A percentile compares a stretch with the other conserved stretches of the same genome.
phyloP scores from a whole-genome alignment of 1,140 invertebrate species.

The Trichogramma pretiosum region DNA sequence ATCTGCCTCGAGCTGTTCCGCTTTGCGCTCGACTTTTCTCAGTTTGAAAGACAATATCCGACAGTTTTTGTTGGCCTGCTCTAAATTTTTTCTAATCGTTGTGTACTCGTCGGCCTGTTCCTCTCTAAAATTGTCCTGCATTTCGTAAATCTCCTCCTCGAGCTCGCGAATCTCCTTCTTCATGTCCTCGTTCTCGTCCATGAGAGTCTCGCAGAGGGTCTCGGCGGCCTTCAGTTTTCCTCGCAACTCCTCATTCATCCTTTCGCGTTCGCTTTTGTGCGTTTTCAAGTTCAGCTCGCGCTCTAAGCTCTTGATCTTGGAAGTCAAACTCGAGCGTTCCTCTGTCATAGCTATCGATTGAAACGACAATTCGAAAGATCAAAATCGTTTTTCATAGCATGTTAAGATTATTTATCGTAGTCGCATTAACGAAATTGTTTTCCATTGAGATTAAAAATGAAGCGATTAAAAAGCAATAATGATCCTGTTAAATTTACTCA shows the following conservation, averaged over 20 bases:
- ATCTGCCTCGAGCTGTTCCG: constrained; percentile 82
- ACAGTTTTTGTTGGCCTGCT: constrained; percentile 96
- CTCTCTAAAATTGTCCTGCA: constrained; percentile 95
- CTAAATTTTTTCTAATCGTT: constrained; percentile 84
- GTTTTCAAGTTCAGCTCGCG: constrained; percentile 40
- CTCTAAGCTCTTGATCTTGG: constrained; percentile 46
- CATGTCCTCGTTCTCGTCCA: constrained; percentile 94
- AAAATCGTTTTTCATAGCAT: no score
- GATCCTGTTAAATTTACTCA: no score
- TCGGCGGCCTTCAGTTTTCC: constrained; percentile 78
- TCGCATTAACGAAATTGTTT: no score
- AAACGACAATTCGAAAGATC: neutral
- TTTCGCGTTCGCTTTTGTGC: constrained; percentile 47
- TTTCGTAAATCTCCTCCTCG: constrained; percentile 94
- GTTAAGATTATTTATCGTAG: no score
- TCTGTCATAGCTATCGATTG: constrained; percentile 32
- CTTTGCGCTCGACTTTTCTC: constrained; percentile 85
- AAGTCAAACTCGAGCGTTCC: constrained; percentile 39
- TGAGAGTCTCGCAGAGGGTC: constrained; percentile 80
- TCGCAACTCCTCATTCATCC: constrained; percentile 58
- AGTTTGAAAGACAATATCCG: constrained; percentile 96
- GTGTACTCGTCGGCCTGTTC: constrained; percentile 96
- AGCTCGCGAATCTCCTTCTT: constrained; percentile 88
- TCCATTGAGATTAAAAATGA: no score
- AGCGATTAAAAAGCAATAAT: no score